phyloP scores from a whole-genome alignment of 2,113 vertebrate genomes.

The Nannobrachium achirus region DNA sequence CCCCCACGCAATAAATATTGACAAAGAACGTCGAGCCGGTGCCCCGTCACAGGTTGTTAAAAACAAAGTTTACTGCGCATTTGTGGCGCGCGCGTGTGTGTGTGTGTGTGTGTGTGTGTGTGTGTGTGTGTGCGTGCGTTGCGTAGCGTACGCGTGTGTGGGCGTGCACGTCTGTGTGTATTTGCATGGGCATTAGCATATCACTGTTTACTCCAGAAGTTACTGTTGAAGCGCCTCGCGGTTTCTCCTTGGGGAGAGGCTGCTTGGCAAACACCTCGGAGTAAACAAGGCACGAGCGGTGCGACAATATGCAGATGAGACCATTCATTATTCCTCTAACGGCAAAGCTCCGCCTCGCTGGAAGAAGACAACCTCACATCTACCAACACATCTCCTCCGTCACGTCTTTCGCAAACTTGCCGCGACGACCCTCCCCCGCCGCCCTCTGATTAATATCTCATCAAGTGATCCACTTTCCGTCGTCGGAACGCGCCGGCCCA shows the following conservation, averaged over 20 bases:
- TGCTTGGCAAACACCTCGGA: conserved; percentile 73
- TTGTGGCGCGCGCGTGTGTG: conserved; percentile 20
- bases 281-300: conserved; percentile 70
- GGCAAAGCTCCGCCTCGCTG: conserved; percentile 66
- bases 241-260: conserved; percentile 70
- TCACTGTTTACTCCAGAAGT: conserved; percentile 73
- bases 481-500: conserved; percentile 38
- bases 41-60: conserved; percentile 66
- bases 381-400: conserved; percentile 55
- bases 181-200: conserved; percentile 60
- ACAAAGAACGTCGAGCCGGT: conserved; percentile 57
- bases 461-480: conserved; percentile 64
- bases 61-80: conserved; percentile 64
- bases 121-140: conserved; percentile 22
- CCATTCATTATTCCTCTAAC: conserved; percentile 67
- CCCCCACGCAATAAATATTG: conserved; percentile 59
- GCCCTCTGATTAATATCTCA: conserved; percentile 72
- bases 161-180: conserved; percentile 19
- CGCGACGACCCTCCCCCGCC: conserved; percentile 45
- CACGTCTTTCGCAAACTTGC: conserved; percentile 25
- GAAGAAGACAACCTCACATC: conserved; percentile 59
- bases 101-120: conserved; percentile 28
- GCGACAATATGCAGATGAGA: conserved; percentile 73
- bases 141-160: too few relatives aligned
- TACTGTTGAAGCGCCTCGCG: conserved; percentile 57